Percentiles rank a stretch among this genome's conserved stretches.
phyloP scores from a whole-genome alignment of 2,888 invertebrate species.

The Lasioglossum pauxillum region DNA sequence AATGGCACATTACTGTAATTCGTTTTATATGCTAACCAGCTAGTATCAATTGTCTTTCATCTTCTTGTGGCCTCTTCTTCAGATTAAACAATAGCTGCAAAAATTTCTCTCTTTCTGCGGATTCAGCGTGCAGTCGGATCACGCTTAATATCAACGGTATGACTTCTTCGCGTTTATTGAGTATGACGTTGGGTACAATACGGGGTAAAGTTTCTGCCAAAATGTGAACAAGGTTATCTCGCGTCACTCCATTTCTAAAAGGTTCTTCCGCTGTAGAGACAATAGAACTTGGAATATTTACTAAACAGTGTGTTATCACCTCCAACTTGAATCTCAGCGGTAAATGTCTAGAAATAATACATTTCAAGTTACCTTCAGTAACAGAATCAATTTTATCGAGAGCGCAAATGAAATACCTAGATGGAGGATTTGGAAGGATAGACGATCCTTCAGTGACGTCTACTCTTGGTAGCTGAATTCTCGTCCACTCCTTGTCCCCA shows the following conservation, averaged over 20 bases:
- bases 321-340: slow-evolving; percentile 86
- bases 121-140: slow-evolving; percentile 87
- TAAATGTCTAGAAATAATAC: slow-evolving; percentile 83
- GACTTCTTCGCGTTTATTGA: slow-evolving; percentile 89
- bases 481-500: slow-evolving; percentile 84
- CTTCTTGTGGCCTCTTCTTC: slow-evolving; percentile 89
- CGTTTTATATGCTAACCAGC: slow-evolving; percentile 82
- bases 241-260: slow-evolving; percentile 81
- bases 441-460: slow-evolving; percentile 75
- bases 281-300: slow-evolving; percentile 81
- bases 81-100: slow-evolving; percentile 89
- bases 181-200: slow-evolving; percentile 89
- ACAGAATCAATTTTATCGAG: not conserved
- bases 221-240: slow-evolving; percentile 85
- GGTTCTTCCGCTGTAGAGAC: slow-evolving; percentile 81
- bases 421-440: slow-evolving; percentile 62
- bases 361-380: not conserved
- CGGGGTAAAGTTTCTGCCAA: slow-evolving; percentile 86
- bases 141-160: slow-evolving; percentile 88
- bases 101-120: slow-evolving; percentile 87
- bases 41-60: slow-evolving; percentile 87
- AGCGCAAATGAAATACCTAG: slow-evolving; percentile 57
- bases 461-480: slow-evolving; percentile 80
- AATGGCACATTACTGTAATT: not conserved
- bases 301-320: slow-evolving; percentile 85